Percentiles rank a stretch among this genome's conserved stretches.
Evolutionary conservation across 2,888 invertebrate genomes (phyloP).

Genomic region (Cinara cedri): DNA sequence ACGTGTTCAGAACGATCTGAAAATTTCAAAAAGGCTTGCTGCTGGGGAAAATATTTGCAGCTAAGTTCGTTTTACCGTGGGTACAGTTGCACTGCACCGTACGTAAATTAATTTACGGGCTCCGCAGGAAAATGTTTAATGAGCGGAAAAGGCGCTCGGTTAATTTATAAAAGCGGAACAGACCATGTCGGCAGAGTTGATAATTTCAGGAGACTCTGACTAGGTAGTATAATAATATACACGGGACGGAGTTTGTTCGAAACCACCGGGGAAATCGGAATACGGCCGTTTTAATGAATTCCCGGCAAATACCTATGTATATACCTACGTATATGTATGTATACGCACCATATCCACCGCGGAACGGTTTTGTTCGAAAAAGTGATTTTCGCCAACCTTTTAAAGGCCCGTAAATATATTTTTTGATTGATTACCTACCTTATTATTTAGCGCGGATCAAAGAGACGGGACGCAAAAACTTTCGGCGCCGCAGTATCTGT

Average conservation of each 20-base stretch:
- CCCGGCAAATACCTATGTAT: too few species aligned
- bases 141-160: conserved; percentile 13
- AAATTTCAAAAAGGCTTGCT: neutral
- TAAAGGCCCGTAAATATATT: too few species aligned
- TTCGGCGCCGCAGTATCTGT: too few species aligned
- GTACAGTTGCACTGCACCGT: neutral
- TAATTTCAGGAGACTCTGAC: neutral
- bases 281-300: conserved; percentile 21
- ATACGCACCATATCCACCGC: too few species aligned
- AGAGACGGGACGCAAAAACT: too few species aligned
- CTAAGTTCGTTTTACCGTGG: neutral
- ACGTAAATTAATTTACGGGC: conserved; percentile 27
- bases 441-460: too few species aligned
- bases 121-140: conserved; percentile 26
- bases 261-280: conserved; percentile 30
- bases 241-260: neutral
- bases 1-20: neutral
- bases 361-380: too few species aligned
- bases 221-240: neutral
- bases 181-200: neutral
- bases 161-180: conserved; percentile 19
- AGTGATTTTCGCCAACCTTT: too few species aligned
- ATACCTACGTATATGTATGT: too few species aligned
- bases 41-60: neutral
- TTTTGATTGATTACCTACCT: too few species aligned